Percentiles rank a stretch among this genome's conserved stretches.
Conservation (phyloP, 2,113 vertebrate genomes). For the Poecile atricapillus region DNA sequence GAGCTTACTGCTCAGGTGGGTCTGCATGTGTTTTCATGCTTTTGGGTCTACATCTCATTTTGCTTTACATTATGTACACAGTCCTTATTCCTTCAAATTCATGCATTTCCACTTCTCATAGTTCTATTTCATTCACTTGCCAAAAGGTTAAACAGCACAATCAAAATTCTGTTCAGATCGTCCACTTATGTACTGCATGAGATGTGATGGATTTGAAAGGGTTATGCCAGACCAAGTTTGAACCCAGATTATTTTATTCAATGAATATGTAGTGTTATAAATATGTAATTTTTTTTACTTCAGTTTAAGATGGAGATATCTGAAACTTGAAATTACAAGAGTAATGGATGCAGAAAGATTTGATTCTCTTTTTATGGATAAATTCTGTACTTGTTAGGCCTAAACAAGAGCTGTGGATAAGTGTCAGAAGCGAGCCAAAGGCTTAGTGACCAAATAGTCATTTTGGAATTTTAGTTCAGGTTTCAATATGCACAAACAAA, state of each 20-base stretch:
- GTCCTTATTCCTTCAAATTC: not conserved
- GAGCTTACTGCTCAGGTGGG: not conserved
- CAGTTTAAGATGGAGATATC: not conserved
- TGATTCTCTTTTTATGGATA: not conserved
- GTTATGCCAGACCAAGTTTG: not conserved
- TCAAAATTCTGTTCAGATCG: not conserved
- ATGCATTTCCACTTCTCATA: not conserved
- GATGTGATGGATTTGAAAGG: not conserved
- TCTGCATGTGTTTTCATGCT: not conserved
- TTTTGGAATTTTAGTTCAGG: not conserved
- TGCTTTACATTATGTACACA: not conserved
- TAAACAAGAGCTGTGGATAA: not conserved
- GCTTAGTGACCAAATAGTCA: not conserved
- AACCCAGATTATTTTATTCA: not conserved
- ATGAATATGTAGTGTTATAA: not conserved
- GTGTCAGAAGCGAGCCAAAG: not conserved
- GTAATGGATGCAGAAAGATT: not conserved
- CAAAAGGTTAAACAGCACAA: not conserved
- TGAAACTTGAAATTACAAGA: not conserved
- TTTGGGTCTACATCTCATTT: not conserved
- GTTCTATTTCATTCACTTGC: not conserved
- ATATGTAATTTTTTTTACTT: not conserved
- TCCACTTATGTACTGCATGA: not conserved
- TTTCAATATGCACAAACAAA: not conserved
- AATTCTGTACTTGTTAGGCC: not conserved